Conservation (phyloP, 2,113 vertebrate genomes). For the Saguinus imperator region DNA sequence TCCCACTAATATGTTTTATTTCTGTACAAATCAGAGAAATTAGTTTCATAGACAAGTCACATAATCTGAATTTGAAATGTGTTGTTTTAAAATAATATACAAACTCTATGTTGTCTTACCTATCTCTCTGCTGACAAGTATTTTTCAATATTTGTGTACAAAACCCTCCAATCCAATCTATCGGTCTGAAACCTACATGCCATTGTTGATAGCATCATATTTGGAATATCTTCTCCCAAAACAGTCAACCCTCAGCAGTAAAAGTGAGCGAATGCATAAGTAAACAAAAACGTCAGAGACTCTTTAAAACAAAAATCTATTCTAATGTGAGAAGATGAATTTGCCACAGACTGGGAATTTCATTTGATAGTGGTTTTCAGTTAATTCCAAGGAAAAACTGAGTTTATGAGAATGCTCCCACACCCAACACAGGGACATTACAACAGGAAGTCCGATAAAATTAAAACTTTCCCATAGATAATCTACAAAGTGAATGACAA, state of each 20-base stretch:
- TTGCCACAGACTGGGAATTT: not conserved
- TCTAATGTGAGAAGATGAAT: slow-evolving; percentile 8
- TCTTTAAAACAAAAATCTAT: not conserved
- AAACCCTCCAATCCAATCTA: not conserved
- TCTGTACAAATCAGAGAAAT: not conserved
- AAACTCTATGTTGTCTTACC: not conserved
- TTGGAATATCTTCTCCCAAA: not conserved
- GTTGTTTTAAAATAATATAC: not conserved
- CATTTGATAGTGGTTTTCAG: not conserved
- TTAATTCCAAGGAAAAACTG: not conserved
- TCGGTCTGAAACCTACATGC: not conserved
- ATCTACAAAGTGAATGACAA: slow-evolving; percentile 29
- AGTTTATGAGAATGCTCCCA: not conserved
- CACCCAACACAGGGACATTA: not conserved
- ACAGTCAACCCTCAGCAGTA: not conserved
- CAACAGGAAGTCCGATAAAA: not conserved
- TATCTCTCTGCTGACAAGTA: not conserved
- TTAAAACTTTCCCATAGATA: slow-evolving; percentile 11
- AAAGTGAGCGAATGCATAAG: not conserved
- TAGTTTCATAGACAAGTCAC: not conserved
- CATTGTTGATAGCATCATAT: not conserved
- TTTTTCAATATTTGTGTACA: not conserved
- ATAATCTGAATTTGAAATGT: not conserved
- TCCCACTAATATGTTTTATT: not conserved
- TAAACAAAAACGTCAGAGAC: not conserved